Base-by-base conservation (phyloP, 2,888 invertebrate genomes). In the Caenorhabditis sp. region DNA sequence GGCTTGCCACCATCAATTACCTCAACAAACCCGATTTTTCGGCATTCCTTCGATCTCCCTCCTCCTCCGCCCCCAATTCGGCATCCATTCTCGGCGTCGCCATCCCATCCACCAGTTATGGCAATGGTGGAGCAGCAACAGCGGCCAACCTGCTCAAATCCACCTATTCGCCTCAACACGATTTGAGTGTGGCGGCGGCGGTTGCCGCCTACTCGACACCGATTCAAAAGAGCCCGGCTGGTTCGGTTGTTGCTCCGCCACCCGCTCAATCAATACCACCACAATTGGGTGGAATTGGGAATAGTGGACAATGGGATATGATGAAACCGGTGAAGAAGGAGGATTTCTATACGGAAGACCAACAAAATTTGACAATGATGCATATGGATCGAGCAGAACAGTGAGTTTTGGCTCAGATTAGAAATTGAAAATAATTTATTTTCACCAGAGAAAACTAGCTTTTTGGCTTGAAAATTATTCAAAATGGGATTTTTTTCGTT, bases 61-160 rank as follows among this genome's bases (percentile, higher is more conserved):
- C 74, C 4, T 76, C 77, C 1, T 83, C 82, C 1, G 80, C 82
- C 10, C 82, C 82, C 3, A 81, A 80, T 56, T 81, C 81, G 10
- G 82, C 82, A 10, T 77, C 80, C 2, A 61, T 83, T 43, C 76
- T 83, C 21, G 73, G 71, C 8, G 63, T 65, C 27, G 71, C 75
- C 12, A 63, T 71, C 21, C n/a, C 67, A 14, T 69, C 78, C 10
- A 57, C 80, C 1, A 78, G 71, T 20, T 78, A 78, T 59, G 71
- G 68, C 25, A 61, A 66, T 26, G 59, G 74, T 0, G 62, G 70
- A 4, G 72, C 66, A 8, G 66, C 81, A 25, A 59, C 31, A 10
- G 31, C 31, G 10, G 10, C 31, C 5, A 31, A 31, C 10, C 31
- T 31, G 31, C 31, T 72, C 21, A 79, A 77, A 38, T 65, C 81